phyloP scores from a whole-genome alignment of 1,140 invertebrate genomes.

The Agraylea sexmaculata region DNA sequence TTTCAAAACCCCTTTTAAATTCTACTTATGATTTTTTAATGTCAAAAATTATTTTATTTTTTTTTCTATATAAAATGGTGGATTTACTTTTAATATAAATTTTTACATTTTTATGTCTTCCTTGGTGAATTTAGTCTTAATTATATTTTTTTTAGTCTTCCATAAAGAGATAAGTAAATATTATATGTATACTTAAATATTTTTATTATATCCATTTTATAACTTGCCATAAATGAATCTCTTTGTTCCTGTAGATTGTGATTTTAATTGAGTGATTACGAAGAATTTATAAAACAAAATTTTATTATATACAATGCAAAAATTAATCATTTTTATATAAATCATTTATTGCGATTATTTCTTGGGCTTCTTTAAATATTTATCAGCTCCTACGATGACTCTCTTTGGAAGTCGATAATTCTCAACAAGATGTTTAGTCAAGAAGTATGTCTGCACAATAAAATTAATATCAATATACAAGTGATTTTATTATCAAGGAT shows the following conservation, averaged over 20 bases:
- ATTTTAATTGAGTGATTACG: too few species aligned
- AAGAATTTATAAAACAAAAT: too few species aligned
- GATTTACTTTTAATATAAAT: not conserved
- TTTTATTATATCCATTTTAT: constrained; percentile 15
- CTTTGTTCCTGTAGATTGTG: not conserved
- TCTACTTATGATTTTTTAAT: constrained; percentile 22
- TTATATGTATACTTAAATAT: not conserved
- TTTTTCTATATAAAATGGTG: not conserved
- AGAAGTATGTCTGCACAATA: constrained; percentile 31
- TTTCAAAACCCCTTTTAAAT: constrained; percentile 40
- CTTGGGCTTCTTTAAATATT: constrained; percentile 37
- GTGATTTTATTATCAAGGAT: not conserved
- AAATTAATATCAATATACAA: not conserved
- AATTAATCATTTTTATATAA: too few species aligned
- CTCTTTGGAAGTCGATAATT: constrained; percentile 38
- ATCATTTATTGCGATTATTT: constrained; percentile 7
- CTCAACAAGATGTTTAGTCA: constrained; percentile 37
- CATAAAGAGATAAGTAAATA: not conserved
- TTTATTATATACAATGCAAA: too few species aligned
- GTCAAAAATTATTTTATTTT: constrained; percentile 9
- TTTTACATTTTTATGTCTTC: not conserved
- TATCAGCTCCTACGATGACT: constrained; percentile 38
- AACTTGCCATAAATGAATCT: not conserved
- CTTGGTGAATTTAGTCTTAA: not conserved
- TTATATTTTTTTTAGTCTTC: not conserved